Percentiles rank a stretch among this genome's conserved stretches.
These are phyloP conservation scores for Lepus townsendii DNA, from an alignment of 2,797 vertebrate genomes.

Conservation along the genomic window DNA sequence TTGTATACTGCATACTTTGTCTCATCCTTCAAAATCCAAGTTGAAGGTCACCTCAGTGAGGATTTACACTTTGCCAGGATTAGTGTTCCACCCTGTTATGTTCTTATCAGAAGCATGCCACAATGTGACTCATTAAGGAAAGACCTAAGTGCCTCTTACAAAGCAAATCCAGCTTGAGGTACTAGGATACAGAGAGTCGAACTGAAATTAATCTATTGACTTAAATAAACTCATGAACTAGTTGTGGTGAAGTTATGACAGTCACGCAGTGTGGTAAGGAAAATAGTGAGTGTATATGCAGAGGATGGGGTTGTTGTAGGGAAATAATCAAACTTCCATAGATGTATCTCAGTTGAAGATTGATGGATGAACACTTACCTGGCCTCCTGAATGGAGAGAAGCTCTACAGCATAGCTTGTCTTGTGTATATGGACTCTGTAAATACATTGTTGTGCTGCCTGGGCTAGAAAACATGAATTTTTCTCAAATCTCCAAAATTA, in stretches of 20 bases:
- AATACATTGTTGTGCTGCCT: neutral
- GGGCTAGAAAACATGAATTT: neutral
- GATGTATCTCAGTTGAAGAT: neutral
- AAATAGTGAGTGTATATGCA: neutral
- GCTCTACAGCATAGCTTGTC: neutral
- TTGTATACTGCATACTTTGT: neutral
- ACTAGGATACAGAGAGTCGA: neutral
- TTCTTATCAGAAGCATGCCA: slow-evolving; percentile 7
- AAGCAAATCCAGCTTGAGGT: neutral
- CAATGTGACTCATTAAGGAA: neutral
- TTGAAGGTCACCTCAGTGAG: slow-evolving; percentile 41
- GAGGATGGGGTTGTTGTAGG: neutral
- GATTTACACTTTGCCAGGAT: neutral
- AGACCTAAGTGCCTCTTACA: neutral
- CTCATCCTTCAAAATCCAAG: slow-evolving; percentile 56
- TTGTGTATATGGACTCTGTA: too few species aligned
- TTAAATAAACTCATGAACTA: neutral
- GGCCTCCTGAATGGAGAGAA: neutral
- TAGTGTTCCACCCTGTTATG: neutral
- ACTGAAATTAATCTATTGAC: neutral
- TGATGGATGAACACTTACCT: neutral
- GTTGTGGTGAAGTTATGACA: neutral
- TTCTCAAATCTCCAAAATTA: slow-evolving; percentile 3
- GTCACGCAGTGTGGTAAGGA: neutral
- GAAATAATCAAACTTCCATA: neutral